Conservation (phyloP, 2,888 invertebrate genomes). For the Meteorus colon region DNA sequence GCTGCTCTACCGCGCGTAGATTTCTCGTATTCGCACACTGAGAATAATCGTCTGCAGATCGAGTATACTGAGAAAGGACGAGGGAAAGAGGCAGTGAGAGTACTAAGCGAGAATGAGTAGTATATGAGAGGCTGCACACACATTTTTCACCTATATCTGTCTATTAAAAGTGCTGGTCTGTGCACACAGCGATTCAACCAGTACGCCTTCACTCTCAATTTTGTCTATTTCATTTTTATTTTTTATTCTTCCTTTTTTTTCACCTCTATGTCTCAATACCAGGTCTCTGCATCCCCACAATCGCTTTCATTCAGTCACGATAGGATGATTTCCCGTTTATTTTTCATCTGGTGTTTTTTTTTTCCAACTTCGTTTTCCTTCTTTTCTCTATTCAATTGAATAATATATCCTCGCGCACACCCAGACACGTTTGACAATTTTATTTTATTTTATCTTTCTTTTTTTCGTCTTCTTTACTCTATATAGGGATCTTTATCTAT, state of each 20-base stretch:
- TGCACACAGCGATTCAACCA: slow-evolving; percentile 19
- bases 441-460: background rate
- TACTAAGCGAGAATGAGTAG: slow-evolving; percentile 2
- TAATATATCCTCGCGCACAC: slow-evolving; percentile 20
- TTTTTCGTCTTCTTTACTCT: background rate
- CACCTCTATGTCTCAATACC: slow-evolving; percentile 18
- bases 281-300: slow-evolving; percentile 11
- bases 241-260: slow-evolving; percentile 18
- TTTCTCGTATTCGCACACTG: slow-evolving; percentile 50
- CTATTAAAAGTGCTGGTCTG: slow-evolving; percentile 32
- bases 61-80: slow-evolving; percentile 1
- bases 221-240: background rate
- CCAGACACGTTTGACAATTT: slow-evolving; percentile 29
- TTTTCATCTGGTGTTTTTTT: slow-evolving; percentile 23
- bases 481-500: background rate
- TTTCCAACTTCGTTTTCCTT: background rate
- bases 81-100: background rate
- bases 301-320: slow-evolving; percentile 23
- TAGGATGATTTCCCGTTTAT: slow-evolving; percentile 40
- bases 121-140: slow-evolving; percentile 18
- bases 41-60: slow-evolving; percentile 42
- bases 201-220: slow-evolving; percentile 11
- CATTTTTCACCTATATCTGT: slow-evolving; percentile 16
- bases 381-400: slow-evolving; percentile 21
- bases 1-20: slow-evolving; percentile 44